A percentile compares a stretch with the other conserved stretches of the same genome.
Evolutionary conservation across 2,888 invertebrate genomes (phyloP).

Genomic region (Leptinotarsa haldemani): DNA sequence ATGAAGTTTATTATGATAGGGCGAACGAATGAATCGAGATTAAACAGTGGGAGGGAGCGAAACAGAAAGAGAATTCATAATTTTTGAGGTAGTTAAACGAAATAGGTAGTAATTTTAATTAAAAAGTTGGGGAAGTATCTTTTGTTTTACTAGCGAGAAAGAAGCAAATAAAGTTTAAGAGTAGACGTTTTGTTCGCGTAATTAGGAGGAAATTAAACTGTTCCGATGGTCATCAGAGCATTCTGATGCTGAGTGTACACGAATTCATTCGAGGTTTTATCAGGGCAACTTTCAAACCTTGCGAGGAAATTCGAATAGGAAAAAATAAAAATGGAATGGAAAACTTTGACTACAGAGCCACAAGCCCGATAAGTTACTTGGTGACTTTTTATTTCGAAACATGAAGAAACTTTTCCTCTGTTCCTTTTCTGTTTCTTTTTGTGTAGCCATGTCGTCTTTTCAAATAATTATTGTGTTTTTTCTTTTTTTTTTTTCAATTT

Average conservation of each 20-base stretch:
- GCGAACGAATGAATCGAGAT: conserved; percentile 56
- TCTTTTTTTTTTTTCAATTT: no score
- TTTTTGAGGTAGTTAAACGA: conserved; percentile 64
- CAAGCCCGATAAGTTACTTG: no score
- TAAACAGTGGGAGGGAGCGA: conserved; percentile 45
- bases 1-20: conserved; percentile 59
- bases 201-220: conserved; percentile 65
- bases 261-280: conserved; percentile 58
- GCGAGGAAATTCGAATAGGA: not conserved
- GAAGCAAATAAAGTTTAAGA: conserved; percentile 63
- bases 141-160: conserved; percentile 64
- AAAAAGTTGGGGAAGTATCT: conserved; percentile 65
- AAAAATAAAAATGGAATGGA: not conserved
- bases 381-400: no score
- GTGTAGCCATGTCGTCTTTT: no score
- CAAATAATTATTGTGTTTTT: no score
- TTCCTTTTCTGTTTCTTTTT: no score
- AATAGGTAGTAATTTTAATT: conserved; percentile 66
- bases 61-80: conserved; percentile 59
- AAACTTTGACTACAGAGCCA: not conserved
- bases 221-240: conserved; percentile 60
- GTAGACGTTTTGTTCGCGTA: conserved; percentile 63
- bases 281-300: conserved; percentile 38
- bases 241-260: conserved; percentile 58
- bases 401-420: no score